These are phyloP conservation scores for Mormyrops boulengeri DNA, from an alignment of 2,797 vertebrate genomes.

Conservation along the genomic window DNA sequence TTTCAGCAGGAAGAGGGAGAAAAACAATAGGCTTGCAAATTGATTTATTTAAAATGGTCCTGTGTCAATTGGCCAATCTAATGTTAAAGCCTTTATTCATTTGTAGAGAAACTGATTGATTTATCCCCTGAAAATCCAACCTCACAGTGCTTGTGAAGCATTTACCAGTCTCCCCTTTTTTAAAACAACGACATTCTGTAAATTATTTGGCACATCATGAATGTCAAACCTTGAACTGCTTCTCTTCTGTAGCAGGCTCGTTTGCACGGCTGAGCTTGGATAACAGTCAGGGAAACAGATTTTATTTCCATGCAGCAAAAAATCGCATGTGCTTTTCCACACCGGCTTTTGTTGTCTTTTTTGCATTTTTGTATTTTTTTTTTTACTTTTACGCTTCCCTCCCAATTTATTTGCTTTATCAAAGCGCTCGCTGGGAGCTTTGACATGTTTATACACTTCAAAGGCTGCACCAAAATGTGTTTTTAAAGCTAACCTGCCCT, in stretches of 20 bases:
- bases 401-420: background rate
- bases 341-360: background rate
- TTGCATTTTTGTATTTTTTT: background rate
- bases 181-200: background rate
- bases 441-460: background rate
- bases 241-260: background rate
- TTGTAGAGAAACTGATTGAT: slow-evolving; percentile 26
- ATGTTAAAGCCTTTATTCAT: slow-evolving; percentile 14
- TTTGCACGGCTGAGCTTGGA: background rate
- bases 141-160: background rate
- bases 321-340: background rate
- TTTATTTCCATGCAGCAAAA: background rate
- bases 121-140: slow-evolving; percentile 28
- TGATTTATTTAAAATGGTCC: slow-evolving; percentile 32
- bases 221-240: background rate
- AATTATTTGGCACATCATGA: background rate
- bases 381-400: background rate
- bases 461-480: background rate
- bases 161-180: slow-evolving; percentile 17
- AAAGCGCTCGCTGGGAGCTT: background rate
- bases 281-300: background rate
- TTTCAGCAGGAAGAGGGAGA: background rate
- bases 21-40: slow-evolving; percentile 20
- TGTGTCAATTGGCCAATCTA: slow-evolving; percentile 16
- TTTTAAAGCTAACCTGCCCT: background rate